Percentiles rank a stretch among this genome's conserved stretches.
Conservation (phyloP, 2,797 vertebrate species). For the Typhlichthys eigenmanni region DNA sequence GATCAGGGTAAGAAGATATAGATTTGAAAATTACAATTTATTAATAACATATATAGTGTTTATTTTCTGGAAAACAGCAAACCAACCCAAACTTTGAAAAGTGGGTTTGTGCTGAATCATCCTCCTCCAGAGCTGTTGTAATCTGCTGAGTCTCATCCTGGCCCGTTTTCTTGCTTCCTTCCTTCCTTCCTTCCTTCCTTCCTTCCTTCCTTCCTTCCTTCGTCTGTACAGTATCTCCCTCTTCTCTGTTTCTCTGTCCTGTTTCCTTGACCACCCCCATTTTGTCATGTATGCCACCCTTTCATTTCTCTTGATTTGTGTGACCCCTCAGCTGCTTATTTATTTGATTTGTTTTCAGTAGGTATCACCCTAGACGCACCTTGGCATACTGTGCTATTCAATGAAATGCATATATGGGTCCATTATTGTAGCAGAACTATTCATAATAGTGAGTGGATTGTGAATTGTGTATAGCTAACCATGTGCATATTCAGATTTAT, state of each 20-base stretch:
- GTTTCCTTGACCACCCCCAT: not conserved
- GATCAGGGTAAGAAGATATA: too few species aligned
- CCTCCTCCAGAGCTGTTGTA: conserved; percentile 35
- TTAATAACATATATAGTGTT: not conserved
- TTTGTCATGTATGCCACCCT: not conserved
- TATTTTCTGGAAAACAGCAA: conserved; percentile 9
- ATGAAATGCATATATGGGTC: too few species aligned
- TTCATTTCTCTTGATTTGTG: too few species aligned
- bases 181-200: not conserved
- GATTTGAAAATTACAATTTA: not conserved
- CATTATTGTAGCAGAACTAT: too few species aligned
- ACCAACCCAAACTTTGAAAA: conserved; percentile 15
- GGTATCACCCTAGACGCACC: too few species aligned
- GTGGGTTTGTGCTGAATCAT: conserved; percentile 36
- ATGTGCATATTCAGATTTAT: too few species aligned
- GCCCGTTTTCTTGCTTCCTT: conserved; percentile 3
- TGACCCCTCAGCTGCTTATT: too few species aligned
- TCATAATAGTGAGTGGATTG: too few species aligned
- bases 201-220: not conserved
- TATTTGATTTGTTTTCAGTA: too few species aligned
- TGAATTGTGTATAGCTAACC: too few species aligned
- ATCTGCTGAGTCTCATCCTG: conserved; percentile 40
- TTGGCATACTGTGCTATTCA: too few species aligned
- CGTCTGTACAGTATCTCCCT: not conserved
- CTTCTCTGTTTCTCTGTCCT: not conserved